Percentiles rank a stretch among this genome's conserved stretches.
Evolutionary conservation across 2,113 vertebrate species (phyloP).

Genomic region (Rutilus rutilus): DNA sequence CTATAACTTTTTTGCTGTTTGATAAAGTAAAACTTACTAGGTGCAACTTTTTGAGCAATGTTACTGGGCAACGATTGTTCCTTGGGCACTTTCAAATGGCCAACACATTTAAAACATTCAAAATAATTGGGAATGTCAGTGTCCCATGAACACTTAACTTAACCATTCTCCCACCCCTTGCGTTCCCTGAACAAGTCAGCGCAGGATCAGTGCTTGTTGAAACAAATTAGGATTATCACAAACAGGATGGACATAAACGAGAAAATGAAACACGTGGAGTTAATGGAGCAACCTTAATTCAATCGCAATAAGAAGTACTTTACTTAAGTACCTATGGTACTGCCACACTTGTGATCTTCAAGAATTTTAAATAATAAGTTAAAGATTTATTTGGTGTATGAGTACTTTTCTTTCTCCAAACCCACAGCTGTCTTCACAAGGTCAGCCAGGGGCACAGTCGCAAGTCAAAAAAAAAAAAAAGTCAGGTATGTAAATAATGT

Average conservation of each 20-base stretch:
- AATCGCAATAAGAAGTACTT: not conserved
- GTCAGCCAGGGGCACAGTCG: not conserved
- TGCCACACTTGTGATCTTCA: not conserved
- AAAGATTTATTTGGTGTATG: not conserved
- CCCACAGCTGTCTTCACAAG: not conserved
- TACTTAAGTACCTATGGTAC: not conserved
- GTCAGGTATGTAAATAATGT: slow-evolving; percentile 3
- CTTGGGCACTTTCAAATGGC: too few species aligned
- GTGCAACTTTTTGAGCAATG: too few species aligned
- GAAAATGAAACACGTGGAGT: not conserved
- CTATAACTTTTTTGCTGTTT: not conserved
- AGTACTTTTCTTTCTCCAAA: not conserved
- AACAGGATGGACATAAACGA: not conserved
- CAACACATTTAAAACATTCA: not conserved
- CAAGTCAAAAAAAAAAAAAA: not conserved
- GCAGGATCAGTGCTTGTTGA: not conserved
- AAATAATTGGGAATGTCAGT: not conserved
- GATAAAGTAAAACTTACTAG: not conserved
- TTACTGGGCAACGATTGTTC: too few species aligned
- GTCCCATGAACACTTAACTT: not conserved
- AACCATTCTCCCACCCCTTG: not conserved
- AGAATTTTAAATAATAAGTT: not conserved
- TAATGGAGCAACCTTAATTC: not conserved
- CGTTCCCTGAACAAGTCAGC: not conserved
- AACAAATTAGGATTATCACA: not conserved